These are phyloP conservation scores for Drosophila neocordata DNA, from an alignment of 1,140 invertebrate genomes.

Conservation along the genomic window DNA sequence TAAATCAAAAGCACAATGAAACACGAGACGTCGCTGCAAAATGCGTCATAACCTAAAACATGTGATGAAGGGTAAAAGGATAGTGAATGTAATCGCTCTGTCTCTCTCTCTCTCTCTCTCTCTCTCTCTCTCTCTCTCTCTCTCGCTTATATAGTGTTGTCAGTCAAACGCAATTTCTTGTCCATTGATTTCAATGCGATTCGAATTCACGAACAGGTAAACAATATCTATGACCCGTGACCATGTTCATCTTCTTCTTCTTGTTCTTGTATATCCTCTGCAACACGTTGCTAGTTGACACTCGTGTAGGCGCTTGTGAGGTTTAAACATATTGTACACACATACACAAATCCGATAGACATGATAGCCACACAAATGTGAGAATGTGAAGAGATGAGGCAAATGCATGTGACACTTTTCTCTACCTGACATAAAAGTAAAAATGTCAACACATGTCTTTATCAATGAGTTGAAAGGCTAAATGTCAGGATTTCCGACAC, in stretches of 20 bases:
- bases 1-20: slow-evolving; percentile 50
- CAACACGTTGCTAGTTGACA: slow-evolving; percentile 2
- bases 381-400: neutral
- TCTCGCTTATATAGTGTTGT: neutral
- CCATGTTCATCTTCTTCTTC: neutral
- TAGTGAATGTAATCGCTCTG: neutral
- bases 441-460: neutral
- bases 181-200: slow-evolving; percentile 18
- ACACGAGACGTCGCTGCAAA: slow-evolving; percentile 22
- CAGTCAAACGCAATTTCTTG: slow-evolving; percentile 8
- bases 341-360: too few species aligned
- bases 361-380: neutral
- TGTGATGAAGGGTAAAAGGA: slow-evolving; percentile 4
- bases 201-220: slow-evolving; percentile 11
- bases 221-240: slow-evolving; percentile 3
- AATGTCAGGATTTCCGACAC: slow-evolving; percentile 1
- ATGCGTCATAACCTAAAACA: slow-evolving; percentile 39
- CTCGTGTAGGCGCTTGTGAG: neutral
- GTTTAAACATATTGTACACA: neutral
- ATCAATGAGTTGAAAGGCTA: neutral
- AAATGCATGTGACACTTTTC: neutral
- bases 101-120: neutral
- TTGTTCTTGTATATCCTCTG: neutral
- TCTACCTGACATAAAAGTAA: neutral
- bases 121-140: neutral